phyloP scores from a whole-genome alignment of 2,113 vertebrate genomes.

The Ochotona princeps region DNA sequence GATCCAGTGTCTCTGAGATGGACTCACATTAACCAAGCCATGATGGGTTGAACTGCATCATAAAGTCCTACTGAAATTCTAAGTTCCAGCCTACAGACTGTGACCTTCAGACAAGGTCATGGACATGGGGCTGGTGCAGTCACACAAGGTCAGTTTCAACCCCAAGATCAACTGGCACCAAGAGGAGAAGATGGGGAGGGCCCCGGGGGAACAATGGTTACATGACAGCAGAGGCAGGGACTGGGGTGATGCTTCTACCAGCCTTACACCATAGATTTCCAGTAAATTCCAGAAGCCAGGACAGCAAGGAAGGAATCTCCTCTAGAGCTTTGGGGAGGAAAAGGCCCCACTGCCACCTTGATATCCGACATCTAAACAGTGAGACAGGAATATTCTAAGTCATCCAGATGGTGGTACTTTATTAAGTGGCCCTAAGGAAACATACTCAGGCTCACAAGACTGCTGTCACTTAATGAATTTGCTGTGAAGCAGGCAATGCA shows the following conservation, averaged over 20 bases:
- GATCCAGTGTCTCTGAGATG: not conserved
- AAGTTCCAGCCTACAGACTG: not conserved
- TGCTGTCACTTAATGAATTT: not conserved
- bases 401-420: not conserved
- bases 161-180: not conserved
- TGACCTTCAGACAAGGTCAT: not conserved
- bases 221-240: rapidly evolving
- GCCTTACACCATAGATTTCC: rapidly evolving
- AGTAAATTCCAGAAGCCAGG: rapidly evolving
- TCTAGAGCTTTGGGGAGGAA: rapidly evolving
- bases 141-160: not conserved
- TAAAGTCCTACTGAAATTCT: not conserved
- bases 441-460: not conserved
- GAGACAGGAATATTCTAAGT: not conserved
- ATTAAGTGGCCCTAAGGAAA: not conserved
- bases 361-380: not conserved
- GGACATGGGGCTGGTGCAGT: not conserved
- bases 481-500: not conserved
- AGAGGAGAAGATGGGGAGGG: not conserved
- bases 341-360: rapidly evolving
- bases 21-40: not conserved
- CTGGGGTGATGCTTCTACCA: rapidly evolving
- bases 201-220: not conserved
- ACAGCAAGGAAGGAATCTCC: not conserved
- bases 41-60: not conserved